These are phyloP conservation scores for Leistus spinibarbis DNA, from an alignment of 2,888 invertebrate genomes.

Conservation along the genomic window DNA sequence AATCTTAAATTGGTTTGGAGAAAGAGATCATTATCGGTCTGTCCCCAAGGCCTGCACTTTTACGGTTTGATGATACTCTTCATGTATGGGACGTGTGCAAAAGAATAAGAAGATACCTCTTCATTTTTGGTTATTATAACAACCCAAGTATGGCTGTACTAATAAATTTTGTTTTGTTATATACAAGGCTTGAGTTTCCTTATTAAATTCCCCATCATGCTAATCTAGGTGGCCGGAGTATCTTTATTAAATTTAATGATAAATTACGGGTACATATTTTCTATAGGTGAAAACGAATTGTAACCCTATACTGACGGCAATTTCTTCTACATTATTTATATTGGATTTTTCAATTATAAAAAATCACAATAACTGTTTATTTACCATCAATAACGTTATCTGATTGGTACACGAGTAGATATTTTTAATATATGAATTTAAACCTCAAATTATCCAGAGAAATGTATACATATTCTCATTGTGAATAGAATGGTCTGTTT, in stretches of 20 bases:
- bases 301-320: too few species aligned
- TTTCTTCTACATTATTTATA: too few species aligned
- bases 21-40: background rate
- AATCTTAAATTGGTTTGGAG: background rate
- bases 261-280: background rate
- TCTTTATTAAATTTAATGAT: background rate
- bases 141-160: background rate
- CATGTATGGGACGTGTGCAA: background rate
- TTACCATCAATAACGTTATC: too few species aligned
- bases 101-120: background rate
- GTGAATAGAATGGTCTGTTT: too few species aligned
- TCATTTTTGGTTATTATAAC: background rate
- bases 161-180: background rate
- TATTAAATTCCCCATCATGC: background rate
- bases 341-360: too few species aligned
- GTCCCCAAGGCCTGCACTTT: background rate
- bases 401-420: too few species aligned
- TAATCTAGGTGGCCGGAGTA: background rate
- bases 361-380: too few species aligned
- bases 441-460: too few species aligned
- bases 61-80: slow-evolving; percentile 2
- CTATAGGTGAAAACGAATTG: background rate
- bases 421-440: too few species aligned
- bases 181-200: background rate
- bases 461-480: too few species aligned